Conservation (phyloP, 1,140 invertebrate genomes). For the Idris sp. region DNA sequence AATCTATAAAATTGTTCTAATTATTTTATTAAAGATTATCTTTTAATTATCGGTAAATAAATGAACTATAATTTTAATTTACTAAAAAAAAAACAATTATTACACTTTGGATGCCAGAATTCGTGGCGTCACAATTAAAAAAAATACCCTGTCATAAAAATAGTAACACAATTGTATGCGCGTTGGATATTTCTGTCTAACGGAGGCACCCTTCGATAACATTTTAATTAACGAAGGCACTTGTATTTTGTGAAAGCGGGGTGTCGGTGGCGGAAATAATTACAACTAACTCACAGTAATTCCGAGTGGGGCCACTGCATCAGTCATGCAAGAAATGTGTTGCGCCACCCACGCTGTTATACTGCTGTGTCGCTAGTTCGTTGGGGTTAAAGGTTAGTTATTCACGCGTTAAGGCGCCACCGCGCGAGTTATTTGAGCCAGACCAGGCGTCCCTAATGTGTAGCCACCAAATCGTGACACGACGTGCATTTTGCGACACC, state of each 20-base stretch:
- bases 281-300: constrained; percentile 69
- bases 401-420: constrained; percentile 76
- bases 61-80: too few relatives aligned
- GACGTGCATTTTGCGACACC: constrained; percentile 59
- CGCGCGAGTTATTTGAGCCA: constrained; percentile 73
- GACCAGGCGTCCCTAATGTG: constrained; percentile 69
- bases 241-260: constrained; percentile 57
- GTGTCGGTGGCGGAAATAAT: constrained; percentile 67
- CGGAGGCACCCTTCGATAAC: constrained; percentile 53
- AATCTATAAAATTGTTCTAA: too few relatives aligned
- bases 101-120: too few relatives aligned
- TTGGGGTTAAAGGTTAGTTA: constrained; percentile 72
- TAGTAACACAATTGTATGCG: constrained; percentile 34
- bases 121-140: constrained; percentile 4
- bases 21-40: too few relatives aligned
- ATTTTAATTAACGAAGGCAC: constrained; percentile 67
- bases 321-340: constrained; percentile 72
- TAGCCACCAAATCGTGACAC: constrained; percentile 65
- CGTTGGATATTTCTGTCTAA: constrained; percentile 44
- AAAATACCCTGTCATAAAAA: constrained; percentile 33
- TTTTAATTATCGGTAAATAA: too few relatives aligned
- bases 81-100: neutral
- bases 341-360: constrained; percentile 70
- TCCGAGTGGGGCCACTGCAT: constrained; percentile 65
- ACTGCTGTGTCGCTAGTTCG: constrained; percentile 56